These are phyloP conservation scores for Oscheius sp. DNA, from an alignment of 2,888 invertebrate species.

Conservation along the genomic window DNA sequence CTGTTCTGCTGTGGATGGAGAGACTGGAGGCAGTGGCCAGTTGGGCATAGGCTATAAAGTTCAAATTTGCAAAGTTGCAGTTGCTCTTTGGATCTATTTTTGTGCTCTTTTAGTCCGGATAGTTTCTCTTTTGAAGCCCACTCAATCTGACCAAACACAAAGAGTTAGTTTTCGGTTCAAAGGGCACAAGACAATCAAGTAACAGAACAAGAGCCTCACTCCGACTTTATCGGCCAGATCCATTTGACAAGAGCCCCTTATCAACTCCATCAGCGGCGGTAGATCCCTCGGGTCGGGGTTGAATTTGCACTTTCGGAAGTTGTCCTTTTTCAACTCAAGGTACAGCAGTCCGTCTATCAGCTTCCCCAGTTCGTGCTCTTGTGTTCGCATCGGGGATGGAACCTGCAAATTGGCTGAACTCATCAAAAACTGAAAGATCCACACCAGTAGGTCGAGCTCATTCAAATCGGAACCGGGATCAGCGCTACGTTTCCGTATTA, in stretches of 20 bases:
- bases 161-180: not conserved
- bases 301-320: conserved; percentile 47
- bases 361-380: conserved; percentile 39
- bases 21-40: conserved; percentile 13
- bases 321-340: conserved; percentile 52
- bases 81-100: not conserved
- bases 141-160: not conserved
- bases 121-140: not conserved
- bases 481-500: conserved; percentile 22
- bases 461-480: conserved; percentile 6
- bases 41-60: conserved; percentile 30
- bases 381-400: conserved; percentile 7
- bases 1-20: not conserved
- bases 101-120: not conserved
- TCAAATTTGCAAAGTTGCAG: not conserved
- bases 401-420: not conserved
- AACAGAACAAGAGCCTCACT: conserved; percentile 16
- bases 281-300: conserved; percentile 42
- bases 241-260: conserved; percentile 27
- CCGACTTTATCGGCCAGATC: conserved; percentile 42
- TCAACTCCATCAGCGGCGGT: conserved; percentile 22
- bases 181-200: not conserved
- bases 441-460: not conserved
- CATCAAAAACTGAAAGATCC: not conserved
- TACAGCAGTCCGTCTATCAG: conserved; percentile 54